These are phyloP conservation scores for Ctenodactylus gundi DNA, from an alignment of 2,113 vertebrate species.

Conservation along the genomic window DNA sequence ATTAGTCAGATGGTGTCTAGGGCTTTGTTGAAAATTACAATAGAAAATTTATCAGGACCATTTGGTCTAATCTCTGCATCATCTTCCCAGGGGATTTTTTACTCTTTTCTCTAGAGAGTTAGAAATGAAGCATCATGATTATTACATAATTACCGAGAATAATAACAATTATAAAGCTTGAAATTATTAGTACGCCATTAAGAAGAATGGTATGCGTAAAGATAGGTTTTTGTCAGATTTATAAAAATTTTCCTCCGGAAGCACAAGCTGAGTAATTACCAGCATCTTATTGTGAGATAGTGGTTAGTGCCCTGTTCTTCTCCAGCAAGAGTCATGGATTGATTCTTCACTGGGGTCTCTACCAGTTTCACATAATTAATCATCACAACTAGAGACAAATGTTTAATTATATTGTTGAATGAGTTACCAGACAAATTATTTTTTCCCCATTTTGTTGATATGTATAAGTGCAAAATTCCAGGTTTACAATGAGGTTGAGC, in stretches of 20 bases:
- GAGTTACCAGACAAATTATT: background rate
- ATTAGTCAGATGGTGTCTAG: constrained; percentile 77
- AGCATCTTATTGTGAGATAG: background rate
- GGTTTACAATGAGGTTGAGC: no score
- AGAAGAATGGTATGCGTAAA: constrained; percentile 38
- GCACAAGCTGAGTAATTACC: constrained; percentile 13
- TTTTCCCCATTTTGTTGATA: no score
- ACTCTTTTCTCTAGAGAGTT: constrained; percentile 51
- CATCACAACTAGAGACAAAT: background rate
- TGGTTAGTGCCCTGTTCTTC: background rate
- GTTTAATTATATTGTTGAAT: background rate
- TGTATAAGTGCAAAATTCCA: no score
- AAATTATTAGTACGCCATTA: constrained; percentile 44
- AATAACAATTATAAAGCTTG: constrained; percentile 56
- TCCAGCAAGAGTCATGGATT: background rate
- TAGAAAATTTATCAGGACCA: constrained; percentile 75
- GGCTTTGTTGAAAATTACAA: constrained; percentile 75
- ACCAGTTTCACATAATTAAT: background rate
- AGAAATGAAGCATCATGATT: constrained; percentile 51
- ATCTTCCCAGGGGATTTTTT: constrained; percentile 61
- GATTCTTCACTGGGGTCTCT: background rate
- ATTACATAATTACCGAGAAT: constrained; percentile 64
- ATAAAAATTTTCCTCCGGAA: constrained; percentile 33
- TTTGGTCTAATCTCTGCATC: constrained; percentile 69
- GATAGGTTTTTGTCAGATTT: constrained; percentile 22